Conservation (phyloP, 2,888 invertebrate genomes). For the Drosophila melanosoma region DNA sequence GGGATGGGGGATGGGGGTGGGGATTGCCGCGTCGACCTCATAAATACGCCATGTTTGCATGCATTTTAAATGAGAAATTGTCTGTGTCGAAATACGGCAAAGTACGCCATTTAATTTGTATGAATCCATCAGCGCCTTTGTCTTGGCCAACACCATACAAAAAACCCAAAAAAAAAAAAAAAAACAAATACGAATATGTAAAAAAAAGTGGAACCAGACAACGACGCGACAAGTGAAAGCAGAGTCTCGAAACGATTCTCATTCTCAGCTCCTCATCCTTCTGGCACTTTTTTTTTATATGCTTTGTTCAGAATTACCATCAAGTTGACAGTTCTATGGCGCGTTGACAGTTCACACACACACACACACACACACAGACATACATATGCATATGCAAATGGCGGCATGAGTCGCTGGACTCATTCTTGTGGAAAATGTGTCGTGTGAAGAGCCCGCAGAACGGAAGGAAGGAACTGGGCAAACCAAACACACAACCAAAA, state of each 20-base stretch:
- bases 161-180: slow-evolving; percentile 2
- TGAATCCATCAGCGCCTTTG: slow-evolving; percentile 81
- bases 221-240: slow-evolving; percentile 60
- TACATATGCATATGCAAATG: slow-evolving; percentile 78
- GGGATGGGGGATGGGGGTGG: slow-evolving; percentile 7
- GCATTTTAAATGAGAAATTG: slow-evolving; percentile 77
- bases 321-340: slow-evolving; percentile 83
- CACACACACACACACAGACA: slow-evolving; percentile 23
- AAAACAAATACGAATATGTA: neutral
- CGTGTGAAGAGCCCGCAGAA: slow-evolving; percentile 68
- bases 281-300: slow-evolving; percentile 77
- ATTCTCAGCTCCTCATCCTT: slow-evolving; percentile 37
- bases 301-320: slow-evolving; percentile 80
- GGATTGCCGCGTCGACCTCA: slow-evolving; percentile 44
- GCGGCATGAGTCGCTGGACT: slow-evolving; percentile 65
- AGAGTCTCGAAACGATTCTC: slow-evolving; percentile 12
- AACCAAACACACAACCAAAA: slow-evolving; percentile 37
- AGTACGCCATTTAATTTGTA: slow-evolving; percentile 71
- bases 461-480: slow-evolving; percentile 77
- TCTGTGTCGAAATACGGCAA: slow-evolving; percentile 63
- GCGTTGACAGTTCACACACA: slow-evolving; percentile 81
- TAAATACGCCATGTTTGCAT: slow-evolving; percentile 74
- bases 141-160: slow-evolving; percentile 44
- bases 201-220: slow-evolving; percentile 40
- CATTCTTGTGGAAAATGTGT: slow-evolving; percentile 79